Evolutionary conservation across 2,113 vertebrate species (phyloP), one percentile per base, ranked within the genome.

Genomic region (Candoia aspera): DNA sequence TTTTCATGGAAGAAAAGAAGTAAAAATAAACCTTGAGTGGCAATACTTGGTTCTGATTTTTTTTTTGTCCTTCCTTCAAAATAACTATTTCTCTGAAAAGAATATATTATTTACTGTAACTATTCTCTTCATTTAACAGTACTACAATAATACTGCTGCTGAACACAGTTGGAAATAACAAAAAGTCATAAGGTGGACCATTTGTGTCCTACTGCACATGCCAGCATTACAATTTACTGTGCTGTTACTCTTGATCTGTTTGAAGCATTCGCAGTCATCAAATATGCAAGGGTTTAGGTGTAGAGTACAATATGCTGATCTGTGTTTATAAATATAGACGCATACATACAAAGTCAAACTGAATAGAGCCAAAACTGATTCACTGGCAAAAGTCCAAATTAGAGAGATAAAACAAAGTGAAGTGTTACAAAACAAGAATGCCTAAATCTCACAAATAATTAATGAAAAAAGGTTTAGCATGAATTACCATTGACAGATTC

Each of bases 401-500:
- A 85, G 60, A 26, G 11, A 23, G 8, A 13, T 4, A 58, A 49
- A 37, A 2, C 19, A 91, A 23, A 6, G 24, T 90, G 55, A 62
- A 62, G 6, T n/a, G 91, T 29, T 0, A 15, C 19, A 57, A 33
- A 85, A 88, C 53, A 8, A 92, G 0, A 64, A 26, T 89, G 87
- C 73, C 19, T 42, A 0, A 64, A 83, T 2, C 53, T 42, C 21
- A 6, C 15, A 9, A 46, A 3, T 11, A 26, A 88, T 21, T 13
- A 87, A 10, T 60, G 53, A 93, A 12, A 87, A 92, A 92, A 42
- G 21, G 17, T 55, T 54, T 11, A 13, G 2, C 5, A 26, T 97
- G 98, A 99, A n/a, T 97, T 98, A 99, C 99, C 99, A 0, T 99
- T 97, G 3, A 91, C n/a, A 0, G 98, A 98, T 88, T 96, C 98